Conservation (phyloP, 2,888 invertebrate species). For the Cryptocheilus praepositus region DNA sequence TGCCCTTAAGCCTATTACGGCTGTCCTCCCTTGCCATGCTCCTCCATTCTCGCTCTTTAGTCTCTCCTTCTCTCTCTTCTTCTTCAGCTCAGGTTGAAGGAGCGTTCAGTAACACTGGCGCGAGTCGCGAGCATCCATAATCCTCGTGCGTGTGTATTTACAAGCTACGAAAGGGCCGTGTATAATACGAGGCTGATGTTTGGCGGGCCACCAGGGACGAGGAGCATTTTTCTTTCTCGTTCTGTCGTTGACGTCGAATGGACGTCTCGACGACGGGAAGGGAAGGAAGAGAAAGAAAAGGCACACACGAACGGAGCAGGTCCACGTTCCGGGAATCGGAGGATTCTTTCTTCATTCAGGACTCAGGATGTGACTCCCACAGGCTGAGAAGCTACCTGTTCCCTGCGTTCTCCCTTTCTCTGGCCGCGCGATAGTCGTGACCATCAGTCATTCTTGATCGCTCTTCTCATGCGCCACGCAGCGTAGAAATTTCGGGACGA, state of each 20-base stretch:
- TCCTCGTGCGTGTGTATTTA: slow-evolving; percentile 55
- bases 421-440: slow-evolving; percentile 25
- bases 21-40: slow-evolving; percentile 23
- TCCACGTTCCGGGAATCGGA: slow-evolving; percentile 49
- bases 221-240: slow-evolving; percentile 32
- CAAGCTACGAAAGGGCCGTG: slow-evolving; percentile 44
- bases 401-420: slow-evolving; percentile 37
- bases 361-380: slow-evolving; percentile 44
- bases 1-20: slow-evolving; percentile 59
- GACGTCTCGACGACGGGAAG: background rate
- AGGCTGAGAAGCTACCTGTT: slow-evolving; percentile 64
- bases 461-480: slow-evolving; percentile 59
- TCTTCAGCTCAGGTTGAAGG: slow-evolving; percentile 17
- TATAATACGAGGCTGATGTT: slow-evolving; percentile 31
- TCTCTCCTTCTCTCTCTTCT: slow-evolving; percentile 14
- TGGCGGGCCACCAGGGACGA: slow-evolving; percentile 43
- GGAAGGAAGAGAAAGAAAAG: slow-evolving; percentile 7
- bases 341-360: slow-evolving; percentile 53
- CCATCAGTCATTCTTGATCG: slow-evolving; percentile 69
- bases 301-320: slow-evolving; percentile 23
- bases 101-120: slow-evolving; percentile 44
- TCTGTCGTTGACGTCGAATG: slow-evolving; percentile 19
- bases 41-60: background rate
- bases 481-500: slow-evolving; percentile 40
- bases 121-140: slow-evolving; percentile 56